Percentiles rank a stretch among this genome's conserved stretches.
phyloP scores from a whole-genome alignment of 2,888 invertebrate genomes.

The Agrochola litura region DNA sequence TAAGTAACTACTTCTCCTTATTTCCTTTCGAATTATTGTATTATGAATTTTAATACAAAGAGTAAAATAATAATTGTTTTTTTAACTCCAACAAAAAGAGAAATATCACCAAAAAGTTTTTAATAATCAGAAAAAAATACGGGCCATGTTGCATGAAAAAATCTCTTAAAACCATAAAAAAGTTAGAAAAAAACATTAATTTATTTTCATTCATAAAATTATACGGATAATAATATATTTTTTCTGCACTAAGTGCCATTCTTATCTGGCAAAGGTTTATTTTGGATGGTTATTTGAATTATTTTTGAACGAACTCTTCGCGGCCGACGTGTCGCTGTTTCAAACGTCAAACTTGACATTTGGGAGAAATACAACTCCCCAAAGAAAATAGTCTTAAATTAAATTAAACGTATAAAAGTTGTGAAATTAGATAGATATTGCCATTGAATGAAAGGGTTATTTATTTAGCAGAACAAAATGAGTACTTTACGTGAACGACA shows the following conservation, averaged over 20 bases:
- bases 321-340: conserved; percentile 62
- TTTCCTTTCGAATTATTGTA: too few relatives aligned
- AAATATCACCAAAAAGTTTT: not conserved
- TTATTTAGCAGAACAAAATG: conserved; percentile 56
- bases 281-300: conserved; percentile 17
- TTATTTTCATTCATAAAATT: not conserved
- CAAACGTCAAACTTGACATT: conserved; percentile 65
- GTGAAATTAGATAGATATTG: conserved; percentile 38
- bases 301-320: conserved; percentile 43
- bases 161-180: not conserved
- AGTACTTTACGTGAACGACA: conserved; percentile 75
- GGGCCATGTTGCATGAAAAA: not conserved
- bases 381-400: conserved; percentile 52
- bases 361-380: conserved; percentile 49
- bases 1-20: not conserved
- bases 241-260: conserved; percentile 3
- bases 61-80: not conserved
- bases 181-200: not conserved
- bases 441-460: conserved; percentile 54
- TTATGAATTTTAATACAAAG: not conserved
- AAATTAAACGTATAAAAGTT: conserved; percentile 42
- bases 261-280: not conserved
- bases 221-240: not conserved
- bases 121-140: not conserved
- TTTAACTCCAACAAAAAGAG: not conserved